A percentile compares a stretch with the other conserved stretches of the same genome.
phyloP scores from a whole-genome alignment of 2,888 invertebrate species.

The Chrysolina americana region DNA sequence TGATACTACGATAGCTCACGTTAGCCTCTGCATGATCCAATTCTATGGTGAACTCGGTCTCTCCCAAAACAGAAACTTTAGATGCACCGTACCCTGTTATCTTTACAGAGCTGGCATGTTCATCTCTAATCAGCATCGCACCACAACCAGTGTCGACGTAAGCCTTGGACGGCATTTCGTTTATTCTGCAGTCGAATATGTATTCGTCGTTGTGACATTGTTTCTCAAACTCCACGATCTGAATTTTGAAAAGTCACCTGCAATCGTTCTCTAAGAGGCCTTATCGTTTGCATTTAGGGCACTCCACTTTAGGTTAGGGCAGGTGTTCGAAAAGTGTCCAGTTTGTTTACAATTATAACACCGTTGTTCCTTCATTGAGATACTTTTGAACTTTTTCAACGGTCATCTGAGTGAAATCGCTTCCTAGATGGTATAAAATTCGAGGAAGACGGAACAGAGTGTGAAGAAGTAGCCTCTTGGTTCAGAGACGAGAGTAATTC shows the following conservation, averaged over 20 bases:
- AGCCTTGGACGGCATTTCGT: conserved; percentile 18
- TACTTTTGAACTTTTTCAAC: not conserved
- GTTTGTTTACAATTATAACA: conserved; percentile 25
- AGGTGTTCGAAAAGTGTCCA: conserved; percentile 26
- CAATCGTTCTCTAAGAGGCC: conserved; percentile 20
- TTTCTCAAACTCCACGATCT: not conserved
- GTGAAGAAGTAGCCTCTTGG: not conserved
- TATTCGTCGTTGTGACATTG: conserved; percentile 27
- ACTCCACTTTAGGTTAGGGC: conserved; percentile 24
- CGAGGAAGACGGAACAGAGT: not conserved
- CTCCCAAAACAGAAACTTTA: conserved; percentile 7
- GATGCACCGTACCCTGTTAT: conserved; percentile 36
- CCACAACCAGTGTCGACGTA: conserved; percentile 43
- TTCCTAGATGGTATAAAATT: not conserved
- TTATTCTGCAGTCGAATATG: conserved; percentile 35
- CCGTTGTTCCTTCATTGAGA: conserved; percentile 7
- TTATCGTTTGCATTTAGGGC: conserved; percentile 28
- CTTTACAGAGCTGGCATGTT: conserved; percentile 3
- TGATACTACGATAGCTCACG: not conserved
- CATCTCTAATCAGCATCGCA: conserved; percentile 36
- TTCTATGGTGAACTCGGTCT: conserved; percentile 13
- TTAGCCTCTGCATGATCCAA: conserved; percentile 4
- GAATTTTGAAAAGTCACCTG: not conserved
- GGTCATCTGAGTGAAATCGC: not conserved
- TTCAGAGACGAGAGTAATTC: conserved; percentile 12